Conservation (phyloP, 92 coral and sea anemone species). For the Zoanthus sansibaricus region DNA sequence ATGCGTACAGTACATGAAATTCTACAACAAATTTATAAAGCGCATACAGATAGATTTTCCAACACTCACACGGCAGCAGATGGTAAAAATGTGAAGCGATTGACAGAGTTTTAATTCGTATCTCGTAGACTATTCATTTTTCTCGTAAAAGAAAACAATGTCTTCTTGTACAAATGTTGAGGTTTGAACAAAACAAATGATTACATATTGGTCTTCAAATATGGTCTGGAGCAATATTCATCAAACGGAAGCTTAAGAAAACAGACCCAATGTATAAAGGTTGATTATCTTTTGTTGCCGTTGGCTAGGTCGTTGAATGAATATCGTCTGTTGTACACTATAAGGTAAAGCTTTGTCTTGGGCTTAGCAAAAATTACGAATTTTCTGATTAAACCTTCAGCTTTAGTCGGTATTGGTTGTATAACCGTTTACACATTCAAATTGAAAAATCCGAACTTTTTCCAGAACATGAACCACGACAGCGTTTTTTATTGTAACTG, state of each 20-base stretch:
- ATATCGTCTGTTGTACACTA: constrained; percentile 9
- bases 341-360: constrained; percentile 4
- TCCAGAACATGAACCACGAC: not conserved
- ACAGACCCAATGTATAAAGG: constrained; percentile 4
- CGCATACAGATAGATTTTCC: constrained; percentile 6
- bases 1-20: constrained; percentile 35
- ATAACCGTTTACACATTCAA: not conserved
- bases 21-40: not conserved
- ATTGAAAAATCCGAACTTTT: not conserved
- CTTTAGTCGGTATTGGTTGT: not conserved
- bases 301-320: not conserved
- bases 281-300: constrained; percentile 17
- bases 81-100: not conserved
- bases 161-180: constrained; percentile 30
- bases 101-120: not conserved
- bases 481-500: not conserved
- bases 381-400: not conserved
- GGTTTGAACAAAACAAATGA: constrained; percentile 42
- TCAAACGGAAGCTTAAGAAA: constrained; percentile 35
- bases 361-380: not conserved
- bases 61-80: not conserved
- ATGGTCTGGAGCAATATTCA: constrained; percentile 34
- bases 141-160: constrained; percentile 11
- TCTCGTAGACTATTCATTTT: constrained; percentile 5
- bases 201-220: constrained; percentile 29